These are phyloP conservation scores for Zaprionus vittiger DNA, from an alignment of 1,140 invertebrate genomes.

Conservation along the genomic window DNA sequence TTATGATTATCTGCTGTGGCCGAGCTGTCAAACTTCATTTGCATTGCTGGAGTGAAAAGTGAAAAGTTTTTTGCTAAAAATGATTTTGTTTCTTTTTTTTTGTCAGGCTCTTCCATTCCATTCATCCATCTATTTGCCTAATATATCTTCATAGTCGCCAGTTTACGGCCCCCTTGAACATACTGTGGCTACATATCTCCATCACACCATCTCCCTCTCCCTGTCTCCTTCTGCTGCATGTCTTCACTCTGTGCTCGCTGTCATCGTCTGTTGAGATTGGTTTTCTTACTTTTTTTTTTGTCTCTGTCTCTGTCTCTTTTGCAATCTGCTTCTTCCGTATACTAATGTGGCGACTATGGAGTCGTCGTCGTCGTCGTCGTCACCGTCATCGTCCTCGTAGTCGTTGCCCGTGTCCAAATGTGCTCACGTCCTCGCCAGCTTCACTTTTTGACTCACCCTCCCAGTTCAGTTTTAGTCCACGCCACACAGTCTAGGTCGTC, in stretches of 20 bases:
- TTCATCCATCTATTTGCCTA: slow-evolving; percentile 79
- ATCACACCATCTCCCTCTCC: slow-evolving; percentile 39
- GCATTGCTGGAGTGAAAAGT: slow-evolving; percentile 61
- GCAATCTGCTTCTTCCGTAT: slow-evolving; percentile 63
- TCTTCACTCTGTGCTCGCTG: slow-evolving; percentile 43
- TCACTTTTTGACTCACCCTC: slow-evolving; percentile 27
- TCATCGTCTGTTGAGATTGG: slow-evolving; percentile 80
- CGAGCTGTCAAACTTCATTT: slow-evolving; percentile 74
- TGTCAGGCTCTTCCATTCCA: slow-evolving; percentile 1
- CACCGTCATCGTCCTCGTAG: slow-evolving; percentile 3
- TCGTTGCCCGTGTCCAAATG: slow-evolving; percentile 1
- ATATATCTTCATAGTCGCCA: slow-evolving; percentile 83
- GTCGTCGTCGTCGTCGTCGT: slow-evolving; percentile 18
- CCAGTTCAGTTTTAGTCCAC: not conserved
- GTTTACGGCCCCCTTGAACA: slow-evolving; percentile 61
- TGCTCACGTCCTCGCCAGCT: slow-evolving; percentile 5
- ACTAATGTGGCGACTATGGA: slow-evolving; percentile 61
- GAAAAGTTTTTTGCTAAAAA: slow-evolving; percentile 66
- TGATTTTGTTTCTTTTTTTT: slow-evolving; percentile 52
- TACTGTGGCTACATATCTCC: slow-evolving; percentile 23
- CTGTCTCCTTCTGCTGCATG: slow-evolving; percentile 26
- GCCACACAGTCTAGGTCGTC: slow-evolving; percentile 41
- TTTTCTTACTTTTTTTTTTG: slow-evolving; percentile 39
- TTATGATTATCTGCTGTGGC: slow-evolving; percentile 65
- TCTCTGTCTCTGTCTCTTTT: slow-evolving; percentile 29